These are phyloP conservation scores for Phyllotis vaccarum DNA, from an alignment of 2,797 vertebrate genomes.

Conservation along the genomic window DNA sequence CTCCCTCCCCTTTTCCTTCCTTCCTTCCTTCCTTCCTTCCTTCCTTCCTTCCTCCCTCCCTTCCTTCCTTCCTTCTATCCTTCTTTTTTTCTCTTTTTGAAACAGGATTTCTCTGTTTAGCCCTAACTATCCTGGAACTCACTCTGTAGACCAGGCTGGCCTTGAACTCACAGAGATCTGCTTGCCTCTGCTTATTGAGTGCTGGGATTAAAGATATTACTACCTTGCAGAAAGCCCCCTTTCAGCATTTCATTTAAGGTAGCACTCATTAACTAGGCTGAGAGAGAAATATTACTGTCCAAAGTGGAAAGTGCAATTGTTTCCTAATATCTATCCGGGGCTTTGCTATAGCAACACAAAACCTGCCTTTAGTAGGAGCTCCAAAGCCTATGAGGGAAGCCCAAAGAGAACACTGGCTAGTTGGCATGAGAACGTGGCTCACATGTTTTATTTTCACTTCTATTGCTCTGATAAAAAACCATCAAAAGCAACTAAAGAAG, in stretches of 20 bases:
- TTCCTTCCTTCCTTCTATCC: too few species aligned
- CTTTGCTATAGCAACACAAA: not conserved
- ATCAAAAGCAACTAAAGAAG: too few species aligned
- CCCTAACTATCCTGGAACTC: not conserved
- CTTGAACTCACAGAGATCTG: not conserved
- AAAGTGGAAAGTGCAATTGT: not conserved
- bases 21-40: fast-evolving
- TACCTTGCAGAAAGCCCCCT: not conserved
- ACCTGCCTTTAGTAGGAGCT: not conserved
- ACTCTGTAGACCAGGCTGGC: not conserved
- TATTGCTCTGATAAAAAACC: not conserved
- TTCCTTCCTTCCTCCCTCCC: too few species aligned
- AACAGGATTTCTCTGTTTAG: not conserved
- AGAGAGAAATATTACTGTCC: not conserved
- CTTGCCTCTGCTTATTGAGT: not conserved
- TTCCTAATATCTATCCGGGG: not conserved
- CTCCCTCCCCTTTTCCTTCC: fast-evolving
- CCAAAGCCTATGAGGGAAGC: not conserved
- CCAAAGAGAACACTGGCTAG: not conserved
- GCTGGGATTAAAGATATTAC: not conserved
- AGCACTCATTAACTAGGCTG: not conserved
- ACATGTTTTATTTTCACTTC: not conserved
- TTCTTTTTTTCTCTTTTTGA: not conserved
- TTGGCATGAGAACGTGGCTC: not conserved
- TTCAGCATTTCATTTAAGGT: not conserved